A percentile compares a stretch with the other conserved stretches of the same genome.
These are phyloP conservation scores for Dendropsophus ebraccatus DNA, from an alignment of 2,113 vertebrate genomes.

Conservation along the genomic window DNA sequence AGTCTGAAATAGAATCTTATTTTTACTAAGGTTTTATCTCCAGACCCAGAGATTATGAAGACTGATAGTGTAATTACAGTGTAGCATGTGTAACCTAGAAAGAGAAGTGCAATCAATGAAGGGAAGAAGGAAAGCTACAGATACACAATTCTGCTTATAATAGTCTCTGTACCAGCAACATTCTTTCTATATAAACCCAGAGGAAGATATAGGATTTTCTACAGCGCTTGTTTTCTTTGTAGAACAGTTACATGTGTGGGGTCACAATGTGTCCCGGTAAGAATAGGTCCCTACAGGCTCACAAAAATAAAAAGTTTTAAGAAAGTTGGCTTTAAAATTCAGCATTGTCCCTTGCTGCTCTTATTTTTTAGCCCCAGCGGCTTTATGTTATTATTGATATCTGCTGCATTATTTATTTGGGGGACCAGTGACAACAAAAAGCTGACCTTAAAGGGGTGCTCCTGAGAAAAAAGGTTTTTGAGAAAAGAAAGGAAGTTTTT, in stretches of 20 bases:
- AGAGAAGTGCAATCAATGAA: neutral
- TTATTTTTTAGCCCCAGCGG: too few relatives aligned
- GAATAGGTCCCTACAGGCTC: too few relatives aligned
- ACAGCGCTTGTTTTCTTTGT: neutral
- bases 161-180: neutral
- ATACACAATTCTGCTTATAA: neutral
- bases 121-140: neutral
- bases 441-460: too few relatives aligned
- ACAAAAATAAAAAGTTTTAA: too few relatives aligned
- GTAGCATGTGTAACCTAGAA: neutral
- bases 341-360: too few relatives aligned
- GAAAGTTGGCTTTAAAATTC: too few relatives aligned
- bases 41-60: conserved; percentile 2
- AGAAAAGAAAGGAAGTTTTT: too few relatives aligned
- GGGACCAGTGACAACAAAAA: too few relatives aligned
- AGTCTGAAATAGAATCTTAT: neutral
- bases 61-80: neutral
- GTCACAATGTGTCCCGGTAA: neutral
- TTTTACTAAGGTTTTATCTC: neutral
- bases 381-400: too few relatives aligned
- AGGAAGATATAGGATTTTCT: neutral
- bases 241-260: neutral
- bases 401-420: too few relatives aligned
- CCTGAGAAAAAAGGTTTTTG: too few relatives aligned
- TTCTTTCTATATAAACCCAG: neutral